Base-by-base conservation (phyloP, 1,140 invertebrate genomes). In the Diorhabda elongata region DNA sequence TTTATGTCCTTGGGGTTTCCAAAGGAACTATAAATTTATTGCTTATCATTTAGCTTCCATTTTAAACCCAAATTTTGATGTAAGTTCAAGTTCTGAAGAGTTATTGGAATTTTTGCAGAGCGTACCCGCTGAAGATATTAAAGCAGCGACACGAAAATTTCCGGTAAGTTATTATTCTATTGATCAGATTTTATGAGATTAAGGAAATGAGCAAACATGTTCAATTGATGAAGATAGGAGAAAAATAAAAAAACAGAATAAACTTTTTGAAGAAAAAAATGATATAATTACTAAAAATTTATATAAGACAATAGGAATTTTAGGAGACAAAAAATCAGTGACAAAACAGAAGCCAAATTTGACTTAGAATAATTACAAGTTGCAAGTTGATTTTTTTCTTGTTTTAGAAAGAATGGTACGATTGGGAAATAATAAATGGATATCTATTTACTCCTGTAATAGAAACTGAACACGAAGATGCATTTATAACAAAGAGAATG, bases 1-100 rank as follows among this genome's bases (percentile, higher is more conserved):
- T 6, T 42, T 75, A 7, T 41, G 44, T 42, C 65, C 69, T 26
- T 75, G 74, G 74, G 69, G 66, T 26, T 68, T 65, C 43, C 74
- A 75, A 47, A 60, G 66, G 59, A 67, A 74, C 42, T 60, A 71
- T 58, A 69, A 62, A 52, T 44, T 63, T 44, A 65, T 70, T 6
- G 57, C 70, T 3, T 72, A 67, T 9, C 57, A 62, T 59, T 60
- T 69, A 5, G 71, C 60, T 9, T 11, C 59, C 42, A 44, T 65
- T 44, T 56, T 73, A 3, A 66, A 74, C 65, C 63, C 67, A 41
- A 44, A 62, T 43, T 71, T 74, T 58, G 45, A 68, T 9, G 26
- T 4, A 4, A 58, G 68, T 42, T 52, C 63, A 56, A 68, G 64
- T 44, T 66, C 68, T 9, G 26, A 64, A 60, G 42, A 67, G 8